Conservation (phyloP, 2,113 vertebrate genomes). For the Pteropus alecto region DNA sequence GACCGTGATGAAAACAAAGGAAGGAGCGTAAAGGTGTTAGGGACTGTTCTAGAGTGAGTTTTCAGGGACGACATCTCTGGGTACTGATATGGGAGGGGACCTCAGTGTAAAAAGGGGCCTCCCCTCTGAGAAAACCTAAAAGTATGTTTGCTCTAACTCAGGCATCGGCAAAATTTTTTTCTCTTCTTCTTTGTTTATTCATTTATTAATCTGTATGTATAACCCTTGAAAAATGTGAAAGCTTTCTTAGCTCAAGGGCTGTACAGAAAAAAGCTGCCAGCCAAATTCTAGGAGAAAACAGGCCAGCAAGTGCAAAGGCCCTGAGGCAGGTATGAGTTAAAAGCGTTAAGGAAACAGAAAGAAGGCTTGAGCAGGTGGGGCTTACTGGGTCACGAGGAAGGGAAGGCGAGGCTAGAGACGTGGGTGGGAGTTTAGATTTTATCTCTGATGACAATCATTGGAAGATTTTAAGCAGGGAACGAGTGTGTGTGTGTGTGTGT, state of each 20-base stretch:
- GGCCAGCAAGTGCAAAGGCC: not conserved
- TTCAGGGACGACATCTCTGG: not conserved
- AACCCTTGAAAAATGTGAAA: not conserved
- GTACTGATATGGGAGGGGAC: rapidly evolving
- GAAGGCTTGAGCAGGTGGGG: not conserved
- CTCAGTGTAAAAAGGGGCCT: not conserved
- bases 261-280: not conserved
- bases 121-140: not conserved
- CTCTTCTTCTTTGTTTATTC: not conserved
- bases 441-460: not conserved
- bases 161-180: not conserved
- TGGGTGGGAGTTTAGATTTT: not conserved
- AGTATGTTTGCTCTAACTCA: not conserved
- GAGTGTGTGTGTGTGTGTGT: not conserved
- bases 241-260: not conserved
- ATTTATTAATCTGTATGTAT: not conserved
- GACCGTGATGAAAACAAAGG: rapidly evolving
- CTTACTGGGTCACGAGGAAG: not conserved
- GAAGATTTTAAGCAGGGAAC: not conserved
- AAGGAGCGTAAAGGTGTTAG: no score
- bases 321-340: not conserved
- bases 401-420: not conserved
- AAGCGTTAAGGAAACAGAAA: not conserved
- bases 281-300: not conserved
- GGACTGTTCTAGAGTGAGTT: not conserved